A percentile compares a stretch with the other conserved stretches of the same genome.
Evolutionary conservation across 37 sponge, comb jelly and placozoan species (phyloP).

Genomic region (Aphrocallistes beatrix): DNA sequence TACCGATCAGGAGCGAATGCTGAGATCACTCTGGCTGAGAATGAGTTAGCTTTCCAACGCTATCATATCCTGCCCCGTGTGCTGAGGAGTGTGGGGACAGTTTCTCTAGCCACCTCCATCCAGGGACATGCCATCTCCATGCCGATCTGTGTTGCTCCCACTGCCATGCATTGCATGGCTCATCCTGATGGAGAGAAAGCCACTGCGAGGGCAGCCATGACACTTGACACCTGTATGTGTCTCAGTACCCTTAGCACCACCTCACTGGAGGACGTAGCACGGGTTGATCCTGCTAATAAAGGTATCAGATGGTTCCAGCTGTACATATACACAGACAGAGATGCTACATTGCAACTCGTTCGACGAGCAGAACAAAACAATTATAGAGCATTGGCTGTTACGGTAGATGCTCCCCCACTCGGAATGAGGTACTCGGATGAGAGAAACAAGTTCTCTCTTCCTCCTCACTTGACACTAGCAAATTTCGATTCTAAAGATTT

Average conservation of each 20-base stretch:
- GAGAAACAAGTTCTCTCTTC: conserved; percentile 44
- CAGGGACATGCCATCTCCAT: conserved; percentile 49
- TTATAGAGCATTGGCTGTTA: conserved; percentile 64
- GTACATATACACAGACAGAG: conserved; percentile 41
- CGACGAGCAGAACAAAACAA: conserved; percentile 48
- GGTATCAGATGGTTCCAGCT: conserved; percentile 80
- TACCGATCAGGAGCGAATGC: conserved; percentile 58
- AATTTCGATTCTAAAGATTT: conserved; percentile 34
- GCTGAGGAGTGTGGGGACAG: conserved; percentile 41
- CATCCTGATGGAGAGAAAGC: conserved; percentile 72
- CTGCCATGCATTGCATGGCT: conserved; percentile 78
- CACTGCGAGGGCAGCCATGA: conserved; percentile 53
- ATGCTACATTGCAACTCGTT: conserved; percentile 26
- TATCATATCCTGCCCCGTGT: conserved; percentile 35
- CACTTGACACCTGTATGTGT: background rate
- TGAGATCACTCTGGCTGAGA: conserved; percentile 59
- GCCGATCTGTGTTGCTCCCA: conserved; percentile 71
- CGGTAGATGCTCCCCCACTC: conserved; percentile 59
- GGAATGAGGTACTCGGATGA: conserved; percentile 39
- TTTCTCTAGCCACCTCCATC: conserved; percentile 26
- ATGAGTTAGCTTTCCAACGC: conserved; percentile 58
- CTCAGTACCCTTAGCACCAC: conserved; percentile 40
- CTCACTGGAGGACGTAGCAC: conserved; percentile 58
- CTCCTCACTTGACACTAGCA: conserved; percentile 51
- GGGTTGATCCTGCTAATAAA: background rate